phyloP scores from a whole-genome alignment of 1,140 invertebrate species.

The Mactra quadrangularis region DNA sequence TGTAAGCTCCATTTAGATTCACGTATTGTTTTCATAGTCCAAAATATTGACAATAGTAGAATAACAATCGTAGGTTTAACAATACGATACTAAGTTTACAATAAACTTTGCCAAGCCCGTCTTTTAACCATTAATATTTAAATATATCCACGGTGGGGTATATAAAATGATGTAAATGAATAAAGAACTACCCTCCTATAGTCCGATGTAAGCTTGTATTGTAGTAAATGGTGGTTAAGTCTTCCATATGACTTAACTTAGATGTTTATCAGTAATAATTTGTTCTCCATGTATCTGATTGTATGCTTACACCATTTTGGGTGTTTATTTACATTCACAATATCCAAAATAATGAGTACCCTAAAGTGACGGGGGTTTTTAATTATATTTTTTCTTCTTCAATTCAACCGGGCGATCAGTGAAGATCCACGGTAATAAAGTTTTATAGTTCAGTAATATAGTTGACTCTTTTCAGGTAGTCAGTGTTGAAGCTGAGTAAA shows the following conservation, averaged over 20 bases:
- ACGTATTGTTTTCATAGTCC: background rate
- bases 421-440: background rate
- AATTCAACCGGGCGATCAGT: background rate
- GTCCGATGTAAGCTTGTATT: slow-evolving; percentile 8
- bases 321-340: slow-evolving; percentile 34
- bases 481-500: background rate
- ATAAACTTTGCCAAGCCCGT: background rate
- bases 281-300: background rate
- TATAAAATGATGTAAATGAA: slow-evolving; percentile 3
- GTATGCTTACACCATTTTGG: background rate
- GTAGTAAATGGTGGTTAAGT: slow-evolving; percentile 15
- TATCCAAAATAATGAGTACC: background rate
- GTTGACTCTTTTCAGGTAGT: background rate
- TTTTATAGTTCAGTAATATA: background rate
- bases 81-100: slow-evolving; percentile 11
- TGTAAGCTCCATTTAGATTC: slow-evolving; percentile 13
- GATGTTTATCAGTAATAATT: slow-evolving; percentile 31
- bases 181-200: background rate
- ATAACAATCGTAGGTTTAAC: background rate
- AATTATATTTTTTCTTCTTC: background rate
- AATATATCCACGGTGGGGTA: background rate
- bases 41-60: slow-evolving; percentile 1
- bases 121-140: background rate
- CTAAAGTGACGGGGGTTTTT: background rate
- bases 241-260: slow-evolving; percentile 15